Evolutionary conservation across 2,113 vertebrate genomes (phyloP), one percentile per base, ranked within the genome.

Genomic region (Gymnocephalus cernua): DNA sequence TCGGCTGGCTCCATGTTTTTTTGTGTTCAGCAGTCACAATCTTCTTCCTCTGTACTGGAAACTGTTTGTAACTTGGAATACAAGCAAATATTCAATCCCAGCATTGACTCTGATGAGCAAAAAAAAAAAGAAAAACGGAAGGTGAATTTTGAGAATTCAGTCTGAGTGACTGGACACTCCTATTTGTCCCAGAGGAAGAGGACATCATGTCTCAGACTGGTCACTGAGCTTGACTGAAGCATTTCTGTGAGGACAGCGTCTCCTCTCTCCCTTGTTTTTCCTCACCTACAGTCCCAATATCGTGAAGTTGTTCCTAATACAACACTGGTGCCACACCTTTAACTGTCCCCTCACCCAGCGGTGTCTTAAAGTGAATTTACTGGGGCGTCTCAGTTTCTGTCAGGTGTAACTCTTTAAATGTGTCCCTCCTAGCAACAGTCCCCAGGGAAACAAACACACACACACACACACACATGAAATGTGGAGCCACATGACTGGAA

Each of bases 401-500:
- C 84, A 83, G 80, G 83, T 87, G 77, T 68, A 65, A 82, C 82
- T 69, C 61, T 82, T 86, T 56, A 54, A 66, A 80, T 32, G 44
- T 54, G n/a, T 75, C 74, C 77, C 69, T 41, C 35, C 38, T 56
- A 50, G 57, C 72, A 79, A 82, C 67, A 21, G 63, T 72, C 65
- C 47, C 65, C 18, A 67, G 64, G 83, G 62, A 88, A 82, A 80
- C 45, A 80, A 57, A 80, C 45, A 79, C 59, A 83, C 68, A 77
- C 79, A 62, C 44, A 80, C 41, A 81, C 67, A 85, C 66, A 79
- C 79, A 61, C 57, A 79, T 13, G 47, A 83, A 86, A 83, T 80
- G 84, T 73, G 80, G 82, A 89, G 77, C 70, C 76, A 74, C 77
- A 41, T 3, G 74, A 91, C 88, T 87, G 88, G 68, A 87, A 89